phyloP scores from a whole-genome alignment of 2,797 vertebrate species.

The Cyclura pinguis region DNA sequence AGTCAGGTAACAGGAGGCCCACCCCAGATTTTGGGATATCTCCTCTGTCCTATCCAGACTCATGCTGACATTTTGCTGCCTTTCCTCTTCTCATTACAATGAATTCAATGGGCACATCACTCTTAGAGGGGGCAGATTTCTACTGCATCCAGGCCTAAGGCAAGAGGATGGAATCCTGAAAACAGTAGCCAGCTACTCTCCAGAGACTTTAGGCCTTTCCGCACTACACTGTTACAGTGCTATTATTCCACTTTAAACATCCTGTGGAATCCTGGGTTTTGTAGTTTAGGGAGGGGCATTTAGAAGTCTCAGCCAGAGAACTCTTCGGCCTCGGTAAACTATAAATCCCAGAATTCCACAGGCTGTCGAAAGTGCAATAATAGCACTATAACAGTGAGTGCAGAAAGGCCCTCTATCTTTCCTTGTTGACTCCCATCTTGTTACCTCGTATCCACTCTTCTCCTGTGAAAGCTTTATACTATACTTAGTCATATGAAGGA shows the following conservation, averaged over 20 bases:
- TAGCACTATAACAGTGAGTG: no score
- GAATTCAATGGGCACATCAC: neutral
- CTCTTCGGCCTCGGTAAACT: no score
- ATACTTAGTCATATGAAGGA: conserved; percentile 6
- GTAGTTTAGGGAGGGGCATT: no score
- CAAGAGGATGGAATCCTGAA: conserved; percentile 29
- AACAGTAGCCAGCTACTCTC: neutral
- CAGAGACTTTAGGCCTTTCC: neutral
- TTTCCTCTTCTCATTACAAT: neutral
- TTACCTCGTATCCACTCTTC: conserved; percentile 43
- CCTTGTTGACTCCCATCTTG: conserved; percentile 54
- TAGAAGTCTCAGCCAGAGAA: no score
- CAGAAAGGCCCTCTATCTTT: neutral
- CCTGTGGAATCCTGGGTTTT: no score
- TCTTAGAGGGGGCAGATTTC: neutral
- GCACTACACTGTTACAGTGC: no score
- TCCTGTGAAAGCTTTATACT: conserved; percentile 59
- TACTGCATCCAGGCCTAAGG: neutral
- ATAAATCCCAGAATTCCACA: no score
- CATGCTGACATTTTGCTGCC: no score
- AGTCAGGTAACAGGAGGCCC: neutral
- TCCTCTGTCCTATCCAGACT: neutral
- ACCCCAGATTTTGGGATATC: no score
- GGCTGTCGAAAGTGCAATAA: no score
- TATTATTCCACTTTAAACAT: no score